These are phyloP conservation scores for Chromobotia macracanthus DNA, from an alignment of 2,797 vertebrate genomes.

Conservation along the genomic window DNA sequence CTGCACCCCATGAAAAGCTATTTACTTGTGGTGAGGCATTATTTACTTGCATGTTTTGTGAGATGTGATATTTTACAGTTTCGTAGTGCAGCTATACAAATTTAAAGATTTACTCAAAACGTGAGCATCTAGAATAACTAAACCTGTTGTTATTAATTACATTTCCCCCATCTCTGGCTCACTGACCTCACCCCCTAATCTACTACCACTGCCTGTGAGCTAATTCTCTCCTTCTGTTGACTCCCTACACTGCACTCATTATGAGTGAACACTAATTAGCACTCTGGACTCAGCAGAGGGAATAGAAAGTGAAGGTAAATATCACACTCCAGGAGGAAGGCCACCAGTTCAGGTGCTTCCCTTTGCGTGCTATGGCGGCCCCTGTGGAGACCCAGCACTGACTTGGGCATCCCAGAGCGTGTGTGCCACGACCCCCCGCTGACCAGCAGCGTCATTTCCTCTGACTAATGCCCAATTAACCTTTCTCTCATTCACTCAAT, in stretches of 20 bases:
- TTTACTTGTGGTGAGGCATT: no score
- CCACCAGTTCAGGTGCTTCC: constrained; percentile 56
- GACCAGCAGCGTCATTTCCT: constrained; percentile 57
- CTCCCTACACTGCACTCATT: constrained; percentile 46
- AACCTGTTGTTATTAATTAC: constrained; percentile 30
- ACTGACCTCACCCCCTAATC: constrained; percentile 10
- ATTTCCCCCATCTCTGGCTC: constrained; percentile 17
- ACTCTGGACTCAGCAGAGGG: constrained; percentile 41
- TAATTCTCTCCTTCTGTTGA: constrained; percentile 42
- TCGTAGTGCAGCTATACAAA: no score
- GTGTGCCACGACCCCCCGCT: constrained; percentile 44
- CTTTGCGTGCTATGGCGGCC: constrained; percentile 27
- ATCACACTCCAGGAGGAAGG: constrained; percentile 57
- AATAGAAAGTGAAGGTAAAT: constrained; percentile 55
- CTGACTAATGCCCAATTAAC: constrained; percentile 82
- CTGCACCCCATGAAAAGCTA: no score
- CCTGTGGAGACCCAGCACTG: constrained; percentile 49
- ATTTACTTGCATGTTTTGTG: no score
- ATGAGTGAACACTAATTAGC: constrained; percentile 56
- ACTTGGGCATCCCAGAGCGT: constrained; percentile 45
- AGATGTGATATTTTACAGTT: no score
- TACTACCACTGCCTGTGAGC: constrained; percentile 18
- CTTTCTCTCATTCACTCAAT: constrained; percentile 65
- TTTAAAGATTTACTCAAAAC: neutral
- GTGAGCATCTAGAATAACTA: constrained; percentile 4